Evolutionary conservation across 1,140 invertebrate genomes (phyloP), one percentile per base, ranked within the genome.

Genomic region (Megathymus violae): DNA sequence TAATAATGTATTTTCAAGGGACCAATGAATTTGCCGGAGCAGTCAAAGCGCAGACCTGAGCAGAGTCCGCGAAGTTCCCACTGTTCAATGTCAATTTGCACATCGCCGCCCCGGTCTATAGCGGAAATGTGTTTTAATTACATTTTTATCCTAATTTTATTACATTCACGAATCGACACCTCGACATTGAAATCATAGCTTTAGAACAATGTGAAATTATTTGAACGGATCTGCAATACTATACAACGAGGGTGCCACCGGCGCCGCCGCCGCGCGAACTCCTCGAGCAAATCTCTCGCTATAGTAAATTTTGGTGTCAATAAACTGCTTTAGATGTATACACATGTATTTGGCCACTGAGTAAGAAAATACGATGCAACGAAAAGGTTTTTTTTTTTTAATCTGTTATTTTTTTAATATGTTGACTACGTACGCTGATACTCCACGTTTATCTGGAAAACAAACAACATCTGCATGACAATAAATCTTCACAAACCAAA

Each of bases 331-430:
- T 19, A 38, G 10, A 19, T 52, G 34, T 6, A 52, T 52, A n/a
- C n/a, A 52, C 19, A 52, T 52, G 16, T 52, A 52, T 52, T 52
- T 52, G 50, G 50, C 50, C 34, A 52, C 50, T 40, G 36, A 52
- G 16, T 52, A 60, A 40, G 64, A 69, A 62, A 65, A 72, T 72
- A 72, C 69, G 63, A 63, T 40, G 72, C 64, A 67, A 71, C 52
- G 47, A 74, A 69, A 52, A 22, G n/a, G 41, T 44, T 44, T n/a
- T 9, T 10, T 51, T 41, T 46, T 63, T 60, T 17, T 67, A 62
- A 31, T 58, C 46, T 46, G 17, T 52, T 48, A 40, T 63, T 48
- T 74, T 71, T 51, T 65, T 63, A 50, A 41, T 59, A 52, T 17
- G 62, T 73, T 71, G 62, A 69, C 74, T 76, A 73, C 63, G 51